These are phyloP conservation scores for Mastomys coucha DNA, from an alignment of 2,113 vertebrate species.

Conservation along the genomic window DNA sequence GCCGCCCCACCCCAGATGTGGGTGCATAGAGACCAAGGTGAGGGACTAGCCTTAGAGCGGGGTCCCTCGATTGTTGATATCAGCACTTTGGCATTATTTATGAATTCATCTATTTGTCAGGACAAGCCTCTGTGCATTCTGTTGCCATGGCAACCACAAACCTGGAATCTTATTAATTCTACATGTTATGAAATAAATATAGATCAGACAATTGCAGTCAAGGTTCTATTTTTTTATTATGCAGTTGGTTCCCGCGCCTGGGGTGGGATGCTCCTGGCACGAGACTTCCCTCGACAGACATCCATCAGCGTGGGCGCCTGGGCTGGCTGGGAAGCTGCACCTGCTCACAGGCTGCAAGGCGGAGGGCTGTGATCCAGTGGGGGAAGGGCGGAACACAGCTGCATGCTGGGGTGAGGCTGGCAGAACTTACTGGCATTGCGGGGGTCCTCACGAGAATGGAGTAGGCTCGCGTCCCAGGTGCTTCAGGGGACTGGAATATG, in stretches of 20 bases:
- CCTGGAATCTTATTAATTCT: constrained; percentile 85
- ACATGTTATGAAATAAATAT: constrained; percentile 86
- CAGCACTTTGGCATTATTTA: constrained; percentile 86
- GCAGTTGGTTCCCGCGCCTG: constrained; percentile 56
- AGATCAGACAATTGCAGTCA: constrained; percentile 78
- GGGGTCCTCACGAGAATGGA: neutral
- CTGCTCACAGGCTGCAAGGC: neutral
- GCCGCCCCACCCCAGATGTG: constrained; percentile 29
- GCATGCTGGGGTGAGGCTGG: accelerated
- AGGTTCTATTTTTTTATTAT: constrained; percentile 74
- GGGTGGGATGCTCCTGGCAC: constrained; percentile 46
- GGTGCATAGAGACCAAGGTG: constrained; percentile 5
- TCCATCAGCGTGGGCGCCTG: neutral
- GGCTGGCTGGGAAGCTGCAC: neutral
- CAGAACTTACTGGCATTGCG: neutral
- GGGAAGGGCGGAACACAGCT: neutral
- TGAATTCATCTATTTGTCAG: constrained; percentile 87
- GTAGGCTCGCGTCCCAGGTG: neutral
- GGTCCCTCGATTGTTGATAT: constrained; percentile 80
- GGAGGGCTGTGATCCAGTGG: neutral
- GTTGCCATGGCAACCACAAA: constrained; percentile 88
- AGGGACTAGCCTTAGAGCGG: constrained; percentile 82
- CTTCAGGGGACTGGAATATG: neutral
- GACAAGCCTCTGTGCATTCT: constrained; percentile 83
- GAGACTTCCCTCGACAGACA: neutral